These are phyloP conservation scores for Macroglossus sobrinus DNA, from an alignment of 2,113 vertebrate genomes.

Conservation along the genomic window DNA sequence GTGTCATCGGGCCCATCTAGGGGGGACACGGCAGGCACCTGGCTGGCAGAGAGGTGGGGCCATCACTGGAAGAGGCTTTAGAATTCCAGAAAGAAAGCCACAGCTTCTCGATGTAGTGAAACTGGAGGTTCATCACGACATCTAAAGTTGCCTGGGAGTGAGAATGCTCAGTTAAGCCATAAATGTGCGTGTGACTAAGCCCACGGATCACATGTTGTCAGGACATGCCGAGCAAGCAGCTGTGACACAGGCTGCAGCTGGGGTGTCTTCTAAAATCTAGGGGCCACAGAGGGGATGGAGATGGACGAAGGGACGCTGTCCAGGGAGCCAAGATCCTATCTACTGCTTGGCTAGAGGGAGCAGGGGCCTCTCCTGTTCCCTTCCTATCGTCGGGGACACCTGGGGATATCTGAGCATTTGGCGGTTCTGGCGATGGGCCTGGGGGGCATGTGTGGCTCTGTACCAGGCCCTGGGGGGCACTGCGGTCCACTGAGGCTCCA, in stretches of 20 bases:
- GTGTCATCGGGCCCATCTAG: not conserved
- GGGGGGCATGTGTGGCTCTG: not conserved
- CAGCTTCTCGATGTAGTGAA: constrained; percentile 97
- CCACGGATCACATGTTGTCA: fast-evolving
- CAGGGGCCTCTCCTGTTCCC: not conserved
- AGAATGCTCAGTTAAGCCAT: not conserved
- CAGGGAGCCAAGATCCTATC: not conserved
- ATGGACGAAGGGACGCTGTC: not conserved
- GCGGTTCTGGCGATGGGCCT: fast-evolving
- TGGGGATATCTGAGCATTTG: fast-evolving
- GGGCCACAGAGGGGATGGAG: not conserved
- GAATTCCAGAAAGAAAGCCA: constrained; percentile 99
- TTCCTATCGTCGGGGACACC: not conserved
- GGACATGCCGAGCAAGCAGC: not conserved
- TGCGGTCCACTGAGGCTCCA: too few species aligned
- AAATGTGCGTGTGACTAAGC: fast-evolving
- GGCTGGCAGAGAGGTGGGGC: constrained; percentile 80
- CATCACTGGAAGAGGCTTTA: constrained; percentile 87
- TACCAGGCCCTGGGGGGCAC: not conserved
- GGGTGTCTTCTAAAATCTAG: not conserved
- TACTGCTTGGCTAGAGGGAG: not conserved
- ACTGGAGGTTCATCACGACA: constrained; percentile 97
- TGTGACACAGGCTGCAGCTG: fast-evolving
- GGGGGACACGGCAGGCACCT: constrained; percentile 56
- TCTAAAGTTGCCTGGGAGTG: constrained; percentile 92